Percentiles rank a stretch among this genome's conserved stretches.
These are phyloP conservation scores for Palloptera scutellata DNA, from an alignment of 2,888 invertebrate genomes.

Conservation along the genomic window DNA sequence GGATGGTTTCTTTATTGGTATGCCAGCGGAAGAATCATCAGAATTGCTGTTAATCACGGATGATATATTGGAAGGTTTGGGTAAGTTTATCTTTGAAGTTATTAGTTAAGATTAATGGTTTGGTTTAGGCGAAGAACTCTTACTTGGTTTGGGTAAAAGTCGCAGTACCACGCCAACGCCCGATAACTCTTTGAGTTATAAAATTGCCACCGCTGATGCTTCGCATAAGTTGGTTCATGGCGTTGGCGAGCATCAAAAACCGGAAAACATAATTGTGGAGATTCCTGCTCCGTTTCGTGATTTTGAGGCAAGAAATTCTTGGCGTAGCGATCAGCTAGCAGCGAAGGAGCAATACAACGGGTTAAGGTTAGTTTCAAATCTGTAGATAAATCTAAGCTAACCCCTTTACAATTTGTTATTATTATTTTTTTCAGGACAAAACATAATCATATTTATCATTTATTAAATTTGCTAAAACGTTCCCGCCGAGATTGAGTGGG, in stretches of 20 bases:
- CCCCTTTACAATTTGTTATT: neutral
- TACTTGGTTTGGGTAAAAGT: slow-evolving; percentile 34
- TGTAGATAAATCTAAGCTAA: neutral
- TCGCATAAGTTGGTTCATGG: neutral
- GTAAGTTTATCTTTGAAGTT: slow-evolving; percentile 34
- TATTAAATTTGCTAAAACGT: slow-evolving; percentile 37
- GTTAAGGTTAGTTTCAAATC: slow-evolving; percentile 14
- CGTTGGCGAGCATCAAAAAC: slow-evolving; percentile 2
- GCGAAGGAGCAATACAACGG: slow-evolving; percentile 15
- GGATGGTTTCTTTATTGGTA: slow-evolving; percentile 57
- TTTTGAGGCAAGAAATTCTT: slow-evolving; percentile 34
- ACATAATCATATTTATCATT: slow-evolving; percentile 36
- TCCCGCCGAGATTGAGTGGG: slow-evolving; percentile 30
- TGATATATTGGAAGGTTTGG: slow-evolving; percentile 41
- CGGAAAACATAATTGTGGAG: slow-evolving; percentile 33
- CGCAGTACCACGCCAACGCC: slow-evolving; percentile 20
- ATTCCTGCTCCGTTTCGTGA: slow-evolving; percentile 32
- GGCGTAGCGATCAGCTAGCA: slow-evolving; percentile 19
- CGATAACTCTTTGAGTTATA: slow-evolving; percentile 9
- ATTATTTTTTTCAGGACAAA: slow-evolving; percentile 31
- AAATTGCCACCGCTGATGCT: neutral
- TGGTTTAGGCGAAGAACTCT: slow-evolving; percentile 41
- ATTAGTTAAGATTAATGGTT: slow-evolving; percentile 1
- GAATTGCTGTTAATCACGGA: slow-evolving; percentile 40
- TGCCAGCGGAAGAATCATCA: slow-evolving; percentile 45